Evolutionary conservation across 2,797 vertebrate genomes (phyloP).

Genomic region (Meda fulgida): DNA sequence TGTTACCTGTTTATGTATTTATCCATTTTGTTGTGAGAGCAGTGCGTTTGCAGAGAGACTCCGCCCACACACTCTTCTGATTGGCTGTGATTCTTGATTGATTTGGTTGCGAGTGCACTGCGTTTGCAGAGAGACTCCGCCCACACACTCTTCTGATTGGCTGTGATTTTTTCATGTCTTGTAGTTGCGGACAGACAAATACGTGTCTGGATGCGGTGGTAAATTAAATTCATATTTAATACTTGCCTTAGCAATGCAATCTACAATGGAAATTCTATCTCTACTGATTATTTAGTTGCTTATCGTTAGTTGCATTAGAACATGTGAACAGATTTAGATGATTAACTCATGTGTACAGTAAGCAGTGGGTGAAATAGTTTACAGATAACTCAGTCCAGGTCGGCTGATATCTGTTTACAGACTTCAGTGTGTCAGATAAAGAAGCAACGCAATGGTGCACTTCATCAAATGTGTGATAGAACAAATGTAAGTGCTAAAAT

Average conservation of each 20-base stretch:
- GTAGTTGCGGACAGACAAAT: background rate
- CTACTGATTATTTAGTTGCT: background rate
- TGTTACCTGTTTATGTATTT: background rate
- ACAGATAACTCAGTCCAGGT: background rate
- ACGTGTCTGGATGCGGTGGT: background rate
- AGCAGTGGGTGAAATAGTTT: slow-evolving; percentile 12
- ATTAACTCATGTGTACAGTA: slow-evolving; percentile 17
- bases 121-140: too few species aligned
- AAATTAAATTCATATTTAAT: background rate
- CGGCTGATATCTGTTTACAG: background rate
- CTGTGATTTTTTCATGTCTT: background rate
- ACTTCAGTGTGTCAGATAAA: background rate
- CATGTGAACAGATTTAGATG: background rate
- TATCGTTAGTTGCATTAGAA: background rate
- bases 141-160: too few species aligned
- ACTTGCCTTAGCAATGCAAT: background rate
- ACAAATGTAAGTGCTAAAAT: background rate
- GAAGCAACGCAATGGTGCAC: background rate
- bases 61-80: too few species aligned
- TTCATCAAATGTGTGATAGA: background rate
- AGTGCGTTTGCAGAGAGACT: too few species aligned
- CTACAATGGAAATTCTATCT: background rate
- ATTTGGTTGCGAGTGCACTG: too few species aligned
- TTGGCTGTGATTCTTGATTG: too few species aligned
- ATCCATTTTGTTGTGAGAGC: background rate